Conservation (phyloP, 2,888 invertebrate genomes). For the Epistrophella euchroma region DNA sequence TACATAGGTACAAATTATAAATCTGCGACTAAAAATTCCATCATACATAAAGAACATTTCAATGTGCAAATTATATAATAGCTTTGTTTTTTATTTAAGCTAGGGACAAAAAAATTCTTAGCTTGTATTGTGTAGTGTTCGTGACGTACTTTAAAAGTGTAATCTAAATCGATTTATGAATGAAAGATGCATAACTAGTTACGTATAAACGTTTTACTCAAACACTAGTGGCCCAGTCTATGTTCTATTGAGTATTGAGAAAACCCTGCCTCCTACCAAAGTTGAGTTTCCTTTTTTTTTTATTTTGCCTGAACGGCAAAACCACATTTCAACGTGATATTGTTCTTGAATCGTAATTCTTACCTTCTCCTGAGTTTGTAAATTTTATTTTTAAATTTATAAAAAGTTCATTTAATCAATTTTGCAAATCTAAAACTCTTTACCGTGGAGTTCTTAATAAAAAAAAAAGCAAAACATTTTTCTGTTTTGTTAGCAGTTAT, state of each 20-base stretch:
- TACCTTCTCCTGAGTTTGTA: conserved; percentile 21
- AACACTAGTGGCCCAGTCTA: conserved; percentile 34
- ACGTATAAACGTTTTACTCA: conserved; percentile 32
- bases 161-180: conserved; percentile 74
- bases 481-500: conserved; percentile 50
- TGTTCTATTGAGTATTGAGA: conserved; percentile 17
- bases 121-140: conserved; percentile 11
- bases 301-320: conserved; percentile 42
- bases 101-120: conserved; percentile 8
- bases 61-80: conserved; percentile 71
- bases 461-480: neutral
- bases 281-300: neutral
- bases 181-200: conserved; percentile 46
- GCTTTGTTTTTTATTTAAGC: conserved; percentile 22
- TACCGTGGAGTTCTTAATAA: neutral
- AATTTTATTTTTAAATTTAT: conserved; percentile 40
- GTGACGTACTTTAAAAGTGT: conserved; percentile 34
- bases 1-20: conserved; percentile 6
- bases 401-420: conserved; percentile 46
- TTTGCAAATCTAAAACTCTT: conserved; percentile 15
- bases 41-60: conserved; percentile 19
- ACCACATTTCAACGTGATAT: conserved; percentile 56
- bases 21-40: conserved; percentile 22
- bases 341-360: conserved; percentile 13
- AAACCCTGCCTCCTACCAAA: neutral